Percentiles rank a stretch among this genome's conserved stretches.
phyloP scores from a whole-genome alignment of 2,797 vertebrate species.

The Acanthis flammea region DNA sequence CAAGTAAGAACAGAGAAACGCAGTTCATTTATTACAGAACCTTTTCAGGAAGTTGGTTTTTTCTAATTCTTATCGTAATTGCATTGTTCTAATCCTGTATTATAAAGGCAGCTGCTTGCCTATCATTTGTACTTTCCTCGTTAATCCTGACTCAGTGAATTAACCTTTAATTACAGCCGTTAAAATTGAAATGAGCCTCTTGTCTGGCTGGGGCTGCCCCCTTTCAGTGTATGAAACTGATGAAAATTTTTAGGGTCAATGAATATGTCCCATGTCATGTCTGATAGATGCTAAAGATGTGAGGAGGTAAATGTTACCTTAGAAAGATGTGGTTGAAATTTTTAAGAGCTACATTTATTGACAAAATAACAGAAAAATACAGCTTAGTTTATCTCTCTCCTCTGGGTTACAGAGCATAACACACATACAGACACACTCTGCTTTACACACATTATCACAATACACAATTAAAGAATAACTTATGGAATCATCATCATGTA shows the following conservation, averaged over 20 bases:
- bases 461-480: not conserved
- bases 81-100: conserved; percentile 92
- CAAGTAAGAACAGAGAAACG: conserved; percentile 66
- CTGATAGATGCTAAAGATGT: conserved; percentile 85
- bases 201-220: conserved; percentile 78
- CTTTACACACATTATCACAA: not conserved
- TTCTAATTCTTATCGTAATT: conserved; percentile 87
- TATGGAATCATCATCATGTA: not conserved
- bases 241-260: conserved; percentile 85
- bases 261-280: conserved; percentile 88
- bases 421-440: not conserved
- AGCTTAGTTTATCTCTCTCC: not conserved
- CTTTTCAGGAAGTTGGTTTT: conserved; percentile 81
- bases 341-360: conserved; percentile 70
- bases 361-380: conserved; percentile 48
- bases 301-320: conserved; percentile 82
- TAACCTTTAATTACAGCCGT: conserved; percentile 96
- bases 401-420: not conserved
- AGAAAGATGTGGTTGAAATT: conserved; percentile 78
- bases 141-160: conserved; percentile 96
- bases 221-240: conserved; percentile 75
- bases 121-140: conserved; percentile 94
- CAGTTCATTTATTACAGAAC: conserved; percentile 78
- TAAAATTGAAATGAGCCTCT: conserved; percentile 91
- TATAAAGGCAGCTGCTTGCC: conserved; percentile 91